phyloP scores from a whole-genome alignment of 2,113 vertebrate species.

The Philantomba maxwellii region DNA sequence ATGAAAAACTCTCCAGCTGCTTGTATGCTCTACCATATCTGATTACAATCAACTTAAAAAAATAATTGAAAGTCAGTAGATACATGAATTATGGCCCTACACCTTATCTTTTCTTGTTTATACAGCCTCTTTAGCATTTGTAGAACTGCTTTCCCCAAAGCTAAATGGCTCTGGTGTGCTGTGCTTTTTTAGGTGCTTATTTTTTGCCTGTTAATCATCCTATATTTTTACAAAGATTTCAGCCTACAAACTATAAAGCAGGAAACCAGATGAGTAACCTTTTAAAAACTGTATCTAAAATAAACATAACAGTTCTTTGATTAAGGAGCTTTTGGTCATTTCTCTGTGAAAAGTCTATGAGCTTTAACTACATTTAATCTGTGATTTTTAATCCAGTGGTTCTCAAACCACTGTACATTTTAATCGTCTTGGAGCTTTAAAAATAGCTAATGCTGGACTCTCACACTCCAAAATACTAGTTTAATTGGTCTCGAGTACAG shows the following conservation, averaged over 20 bases:
- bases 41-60: background rate
- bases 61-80: background rate
- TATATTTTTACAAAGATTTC: slow-evolving; percentile 10
- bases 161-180: background rate
- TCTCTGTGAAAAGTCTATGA: background rate
- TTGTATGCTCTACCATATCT: background rate
- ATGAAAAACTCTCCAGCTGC: background rate
- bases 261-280: background rate
- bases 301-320: background rate
- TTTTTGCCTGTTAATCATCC: background rate
- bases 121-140: background rate
- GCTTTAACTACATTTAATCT: background rate
- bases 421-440: background rate
- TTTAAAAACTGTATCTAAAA: background rate
- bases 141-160: background rate
- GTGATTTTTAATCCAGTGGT: background rate
- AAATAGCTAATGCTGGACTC: background rate
- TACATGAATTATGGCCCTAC: background rate
- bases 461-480: background rate
- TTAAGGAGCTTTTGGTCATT: background rate
- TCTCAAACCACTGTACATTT: background rate
- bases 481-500: background rate
- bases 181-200: background rate
- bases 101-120: background rate
- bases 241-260: background rate